Evolutionary conservation across 2,888 invertebrate species (phyloP), one percentile per base, ranked within the genome.

Genomic region (Rosalia funebris): DNA sequence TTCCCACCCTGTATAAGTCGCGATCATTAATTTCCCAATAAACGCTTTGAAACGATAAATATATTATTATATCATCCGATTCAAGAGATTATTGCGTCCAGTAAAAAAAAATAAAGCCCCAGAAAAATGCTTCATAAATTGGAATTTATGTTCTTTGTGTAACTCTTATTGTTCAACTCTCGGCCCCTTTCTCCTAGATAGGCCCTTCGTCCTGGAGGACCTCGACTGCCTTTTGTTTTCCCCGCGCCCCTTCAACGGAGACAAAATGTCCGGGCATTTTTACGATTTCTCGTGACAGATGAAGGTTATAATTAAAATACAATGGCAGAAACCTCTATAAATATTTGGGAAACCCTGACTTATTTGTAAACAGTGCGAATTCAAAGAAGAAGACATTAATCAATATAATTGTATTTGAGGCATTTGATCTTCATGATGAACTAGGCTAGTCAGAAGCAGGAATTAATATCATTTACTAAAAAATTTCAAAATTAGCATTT

Each of bases 91-190:
- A 36, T 11, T 48, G 48, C 36, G 12, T 19, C 3, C 12, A 4
- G 36, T 31, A n/a, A n/a, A 34, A 34, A 15, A 36, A 41, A 47
- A 48, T 7, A 25, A 47, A 32, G 46, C 47, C 47, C 46, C 39
- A n/a, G n/a, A 46, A 37, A 47, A 47, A 56, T 47, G 48, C 47
- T 48, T 47, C 42, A 57, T 57, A 57, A 57, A 41, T 47, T 41
- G 48, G 36, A 48, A 42, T 42, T 32, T 31, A 46, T 39, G 56
- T 48, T 37, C 42, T 47, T 57, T 47, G 48, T 47, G 45, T 41
- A 42, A 17, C 31, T 17, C 57, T 31, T 48, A 57, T 57, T 57
- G 57, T 57, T 42, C 41, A 10, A 32, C 16, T 15, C 39, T 44
- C 36, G 20, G 19, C 48, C 46, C 48, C 37, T 56, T 47, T 47